Evolutionary conservation across 2,113 vertebrate genomes (phyloP), one percentile per base, ranked within the genome.

Genomic region (Sturnira hondurensis): DNA sequence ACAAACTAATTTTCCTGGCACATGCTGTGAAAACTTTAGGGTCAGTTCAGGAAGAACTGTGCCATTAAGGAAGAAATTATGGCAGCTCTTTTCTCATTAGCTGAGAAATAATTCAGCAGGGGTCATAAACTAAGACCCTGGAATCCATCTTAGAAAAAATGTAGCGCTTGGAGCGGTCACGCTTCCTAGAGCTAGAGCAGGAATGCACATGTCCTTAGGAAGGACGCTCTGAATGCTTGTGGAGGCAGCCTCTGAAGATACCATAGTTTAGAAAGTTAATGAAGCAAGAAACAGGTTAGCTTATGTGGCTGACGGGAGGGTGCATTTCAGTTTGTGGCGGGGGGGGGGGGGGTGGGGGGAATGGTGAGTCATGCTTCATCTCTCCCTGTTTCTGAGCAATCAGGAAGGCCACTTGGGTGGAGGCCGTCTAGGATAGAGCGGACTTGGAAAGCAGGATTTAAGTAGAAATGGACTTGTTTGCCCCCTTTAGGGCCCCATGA

Each of bases 261-360:
- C 97, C 95, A 43, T 78, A 91, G 96, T 98, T 96, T 73, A 93
- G 90, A 77, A 96, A 89, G 86, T 98, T 98, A 98, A 95, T 98
- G 97, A 97, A 97, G 97, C 77, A 68, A 98, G 90, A 95, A 56
- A 71, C 80, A 67, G 86, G 85, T 89, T 95, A 82, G 86, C 78
- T 83, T 0, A 0, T 89, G 15, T 96, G 56, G 90, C 19, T n/a
- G n/a, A 71, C 87, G 54, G 38, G 86, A 93, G 20, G 43, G 17
- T 71, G 38, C n/a, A 63, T 93, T 94, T 96, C 36, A 63, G 65
- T 92, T 93, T 86, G 73, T 63, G 14, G 70, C 17, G 56, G 81
- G 47, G 61, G 28, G 68, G 77, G 13, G 70, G 20, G 56, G 70
- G 20, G 56, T 81, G 47, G 61, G 28, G 68, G 77, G 13, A 74